Evolutionary conservation across 2,113 vertebrate genomes (phyloP), one percentile per base, ranked within the genome.

Genomic region (Brienomyrus longianalis): DNA sequence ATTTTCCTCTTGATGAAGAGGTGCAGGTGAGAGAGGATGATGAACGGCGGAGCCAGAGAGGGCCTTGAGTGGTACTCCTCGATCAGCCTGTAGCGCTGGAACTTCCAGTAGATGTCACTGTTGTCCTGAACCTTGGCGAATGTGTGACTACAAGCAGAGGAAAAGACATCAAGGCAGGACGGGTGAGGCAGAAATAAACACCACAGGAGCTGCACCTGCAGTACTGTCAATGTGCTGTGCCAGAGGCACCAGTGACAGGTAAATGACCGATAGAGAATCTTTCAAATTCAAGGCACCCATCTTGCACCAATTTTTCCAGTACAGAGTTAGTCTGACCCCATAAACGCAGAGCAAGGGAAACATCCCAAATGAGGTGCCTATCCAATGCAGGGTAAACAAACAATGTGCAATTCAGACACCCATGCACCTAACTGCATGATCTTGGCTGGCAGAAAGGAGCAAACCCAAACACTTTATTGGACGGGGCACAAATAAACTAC

Each of bases 91-190:
- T 97, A 98, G 47, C 97, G 97, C 92, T 98, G 98, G 59, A 97
- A 97, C 93, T 98, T 98, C 97, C 97, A 98, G 91, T 98, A 97
- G 87, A 95, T 96, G 92, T 98, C 97, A 1, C 97, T 98, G 94
- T 97, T 96, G 0, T 94, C 97, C 90, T 98, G 97, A 5, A 98
- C 97, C 91, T 97, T 96, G 91, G 91, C 91, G 91, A 98, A 98
- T 0, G 97, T 98, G 94, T 97, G 93, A 90, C 97, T 98, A 94
- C n/a, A 70, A 31, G 62, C n/a, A 70, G 1, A 88, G n/a, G 88
- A 52, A 90, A 43, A 86, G 21, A 54, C 47, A 8, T 31, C 1
- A 21, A 80, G 27, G 27, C 39, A 31, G 23, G 13, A 17, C 10
- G 45, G 62, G 2, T 7, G 23, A 48, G 86, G 54, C 43, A 31